These are phyloP conservation scores for Athripsodes cinereus DNA, from an alignment of 2,888 invertebrate genomes.

Conservation along the genomic window DNA sequence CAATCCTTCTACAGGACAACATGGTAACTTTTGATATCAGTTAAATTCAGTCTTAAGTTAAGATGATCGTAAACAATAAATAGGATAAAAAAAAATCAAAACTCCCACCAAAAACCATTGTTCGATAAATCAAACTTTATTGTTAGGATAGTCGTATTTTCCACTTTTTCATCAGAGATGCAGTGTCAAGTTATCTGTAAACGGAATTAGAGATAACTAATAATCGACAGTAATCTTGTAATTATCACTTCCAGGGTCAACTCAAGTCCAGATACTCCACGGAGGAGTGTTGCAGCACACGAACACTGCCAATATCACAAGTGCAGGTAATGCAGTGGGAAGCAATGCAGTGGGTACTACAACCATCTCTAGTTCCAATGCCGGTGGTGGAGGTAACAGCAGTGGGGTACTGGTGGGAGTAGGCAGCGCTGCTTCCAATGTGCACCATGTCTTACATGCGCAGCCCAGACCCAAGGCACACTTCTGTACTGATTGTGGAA, in stretches of 20 bases:
- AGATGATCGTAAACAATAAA: too few relatives aligned
- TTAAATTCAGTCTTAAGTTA: too few relatives aligned
- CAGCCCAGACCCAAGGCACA: constrained; percentile 62
- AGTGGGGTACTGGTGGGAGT: not conserved
- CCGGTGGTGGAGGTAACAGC: not conserved
- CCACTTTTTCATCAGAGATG: too few relatives aligned
- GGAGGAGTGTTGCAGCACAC: constrained; percentile 32
- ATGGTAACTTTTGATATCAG: constrained; percentile 21
- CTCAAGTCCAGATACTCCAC: constrained; percentile 34
- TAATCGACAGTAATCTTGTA: too few relatives aligned
- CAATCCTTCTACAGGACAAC: constrained; percentile 20
- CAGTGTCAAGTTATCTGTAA: too few relatives aligned
- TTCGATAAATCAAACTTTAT: too few relatives aligned
- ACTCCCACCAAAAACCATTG: too few relatives aligned
- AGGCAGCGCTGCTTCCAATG: not conserved
- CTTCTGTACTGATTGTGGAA: constrained; percentile 72
- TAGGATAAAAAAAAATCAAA: too few relatives aligned
- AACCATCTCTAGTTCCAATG: not conserved
- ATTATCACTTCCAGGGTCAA: too few relatives aligned
- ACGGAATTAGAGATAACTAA: too few relatives aligned
- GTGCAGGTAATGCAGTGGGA: not conserved
- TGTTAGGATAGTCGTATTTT: too few relatives aligned
- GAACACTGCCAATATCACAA: constrained; percentile 7
- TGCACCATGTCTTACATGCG: constrained; percentile 6
- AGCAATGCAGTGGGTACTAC: not conserved